Base-by-base conservation (phyloP, 2,797 vertebrate genomes). In the Echeneis naucrates region DNA sequence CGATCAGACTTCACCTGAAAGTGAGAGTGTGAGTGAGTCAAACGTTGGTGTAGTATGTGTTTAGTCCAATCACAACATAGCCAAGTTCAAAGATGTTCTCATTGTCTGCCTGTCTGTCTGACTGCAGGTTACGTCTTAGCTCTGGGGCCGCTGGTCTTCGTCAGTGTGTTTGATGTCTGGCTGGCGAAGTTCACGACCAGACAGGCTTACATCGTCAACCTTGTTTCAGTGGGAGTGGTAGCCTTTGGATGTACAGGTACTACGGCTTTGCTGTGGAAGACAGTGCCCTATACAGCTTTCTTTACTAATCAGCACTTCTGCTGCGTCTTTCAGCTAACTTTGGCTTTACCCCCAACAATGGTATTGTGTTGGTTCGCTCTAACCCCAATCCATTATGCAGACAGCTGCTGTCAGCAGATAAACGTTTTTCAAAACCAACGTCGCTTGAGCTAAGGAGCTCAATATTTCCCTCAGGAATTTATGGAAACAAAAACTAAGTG, bases 231-330 rank as follows among this genome's bases (percentile, higher is more conserved):
- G 1, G 97, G 96, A 17, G 96, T 97, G 4, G 97, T 99, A 88
- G 98, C 97, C 71, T 99, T 99, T 0, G 98, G 97, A 81, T 99
- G 98, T 74, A 99, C 98, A 96, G 98, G 98, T 99, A 97, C 67
- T 71, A 54, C 32, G 30, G 30, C 30, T 30, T 30, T 30, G 30
- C 30, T 6, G n/a, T n/a, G n/a, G n/a, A n/a, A 30, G 30, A 6
- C 30, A 3, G 6, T 30, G 30, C 30, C 30, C 3, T 30, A 30
- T 6, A 30, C 30, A 3, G 30, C 30, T 30, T n/a, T n/a, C n/a
- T n/a, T n/a, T n/a, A n/a, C n/a, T n/a, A n/a, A n/a, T n/a, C n/a
- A n/a, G n/a, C n/a, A n/a, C n/a, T n/a, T n/a, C n/a, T n/a, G n/a
- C n/a, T n/a, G n/a, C n/a, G n/a, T n/a, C n/a, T n/a, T n/a, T n/a